Base-by-base conservation (phyloP, 1,140 invertebrate species). In the Chrysopa pallens region DNA sequence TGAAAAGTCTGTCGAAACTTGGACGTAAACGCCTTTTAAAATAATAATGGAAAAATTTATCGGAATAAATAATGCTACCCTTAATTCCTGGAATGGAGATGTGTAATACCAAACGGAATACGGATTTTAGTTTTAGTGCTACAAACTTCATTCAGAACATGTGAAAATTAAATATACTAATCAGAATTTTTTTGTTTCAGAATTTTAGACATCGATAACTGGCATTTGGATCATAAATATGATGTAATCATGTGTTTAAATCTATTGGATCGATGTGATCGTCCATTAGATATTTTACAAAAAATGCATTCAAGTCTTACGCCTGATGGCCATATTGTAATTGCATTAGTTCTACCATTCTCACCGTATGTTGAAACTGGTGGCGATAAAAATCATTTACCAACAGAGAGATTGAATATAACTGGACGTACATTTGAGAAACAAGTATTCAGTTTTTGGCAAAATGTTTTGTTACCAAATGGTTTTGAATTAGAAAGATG, bases 311-410 rank as follows among this genome's bases (percentile, higher is more conserved):
- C 59, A 6, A 68, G 73, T 2, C 59, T 93, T n/a, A 63, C 69
- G 33, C 69, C 73, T 4, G 69, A 69, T 38, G 88, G 88, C 5
- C 61, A 72, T 6, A 62, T 90, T 0, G 52, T 95, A 9, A 59
- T 95, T 0, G 87, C 89, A 0, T 60, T 93, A 0, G 90, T 94
- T 1, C 63, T 94, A 33, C 91, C 91, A 9, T 86, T 89, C 58
- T 78, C 73, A 48, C 84, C 88, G 8, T 95, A 90, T 58, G 89
- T 94, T 1, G 91, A 96, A 69, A 74, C 70, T 51, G 74, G 76
- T 67, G 62, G 46, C 42, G 42, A 67, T 1, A 51, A 60, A 29
- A 73, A 81, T 52, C 77, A 87, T 58, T 73, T 73, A 48, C 85
- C 86, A 0, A 66, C 65, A 28, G 80, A 91, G 59, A 62, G 68